Evolutionary conservation across 2,113 vertebrate species (phyloP), one percentile per base, ranked within the genome.

Genomic region (Ameiurus melas): DNA sequence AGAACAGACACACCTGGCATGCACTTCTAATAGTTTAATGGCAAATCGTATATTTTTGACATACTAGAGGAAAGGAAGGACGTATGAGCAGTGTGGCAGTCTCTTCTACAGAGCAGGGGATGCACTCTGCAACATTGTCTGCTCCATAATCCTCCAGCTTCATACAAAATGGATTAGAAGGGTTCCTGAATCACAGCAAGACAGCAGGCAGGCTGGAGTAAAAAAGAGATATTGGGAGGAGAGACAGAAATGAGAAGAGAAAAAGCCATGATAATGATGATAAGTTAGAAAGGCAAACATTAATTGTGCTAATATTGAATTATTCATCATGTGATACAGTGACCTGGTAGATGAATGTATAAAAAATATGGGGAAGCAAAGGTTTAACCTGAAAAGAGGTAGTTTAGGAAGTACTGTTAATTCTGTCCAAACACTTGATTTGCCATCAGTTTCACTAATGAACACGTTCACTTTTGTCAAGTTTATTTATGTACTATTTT

Each of bases 121-220:
- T 83, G 68, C n/a, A 68, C 83, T 83, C 71, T 78, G 78, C 36
- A 33, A 75, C 79, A 53, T 27, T 58, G n/a, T 55, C 43, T 86
- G 39, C 33, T 43, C 53, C 77, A 20, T 90, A 90, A 91, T 87
- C 88, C 92, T 85, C 60, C 51, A 66, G 75, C 85, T 89, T 92
- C 88, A 89, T 90, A 85, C 87, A 91, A 90, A 90, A 89, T 90
- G 90, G 90, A 92, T 92, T 91, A 90, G 78, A 89, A 88, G 85
- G 83, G 88, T 88, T 86, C 30, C 64, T 57, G 47, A 62, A 57
- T 79, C 78, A 70, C 33, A 84, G 55, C 82, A 84, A 89, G 66
- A 68, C 83, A 86, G 90, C 36, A 27, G 27, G 27, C n/a, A 84
- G 39, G 51, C 60, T 58, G 55, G 75, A 73, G 43, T 79, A 51